Conservation (phyloP, 2,888 invertebrate genomes). For the Synanthedon tipuliformis region DNA sequence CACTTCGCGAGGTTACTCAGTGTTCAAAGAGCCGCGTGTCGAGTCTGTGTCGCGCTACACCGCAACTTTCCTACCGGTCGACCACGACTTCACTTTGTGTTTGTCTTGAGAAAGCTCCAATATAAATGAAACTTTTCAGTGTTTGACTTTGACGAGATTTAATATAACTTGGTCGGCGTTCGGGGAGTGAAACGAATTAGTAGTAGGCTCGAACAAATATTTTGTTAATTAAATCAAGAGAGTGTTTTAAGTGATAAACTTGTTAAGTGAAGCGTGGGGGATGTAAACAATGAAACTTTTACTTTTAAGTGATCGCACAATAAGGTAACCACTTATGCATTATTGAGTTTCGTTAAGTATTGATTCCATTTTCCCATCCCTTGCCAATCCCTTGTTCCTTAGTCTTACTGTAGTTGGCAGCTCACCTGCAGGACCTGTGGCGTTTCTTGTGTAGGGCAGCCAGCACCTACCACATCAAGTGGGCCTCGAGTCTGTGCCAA, state of each 20-base stretch:
- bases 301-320: neutral
- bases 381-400: too few relatives aligned
- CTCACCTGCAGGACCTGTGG: too few relatives aligned
- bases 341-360: too few relatives aligned
- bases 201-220: conserved; percentile 27
- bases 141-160: conserved; percentile 34
- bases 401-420: too few relatives aligned
- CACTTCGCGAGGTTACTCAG: conserved; percentile 21
- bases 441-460: too few relatives aligned
- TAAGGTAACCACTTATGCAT: too few relatives aligned
- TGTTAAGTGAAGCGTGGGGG: conserved; percentile 35
- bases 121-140: conserved; percentile 27
- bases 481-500: too few relatives aligned
- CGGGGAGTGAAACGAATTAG: conserved; percentile 23
- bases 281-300: conserved; percentile 12
- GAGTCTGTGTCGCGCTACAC: conserved; percentile 31
- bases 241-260: conserved; percentile 34
- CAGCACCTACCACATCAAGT: too few relatives aligned
- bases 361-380: too few relatives aligned
- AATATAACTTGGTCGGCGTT: conserved; percentile 30
- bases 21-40: conserved; percentile 14
- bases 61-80: conserved; percentile 35
- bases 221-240: conserved; percentile 25
- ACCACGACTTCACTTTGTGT: conserved; percentile 30
- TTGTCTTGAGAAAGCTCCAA: conserved; percentile 20